Base-by-base conservation (phyloP, 2,113 vertebrate genomes). In the Macquaria australasica region DNA sequence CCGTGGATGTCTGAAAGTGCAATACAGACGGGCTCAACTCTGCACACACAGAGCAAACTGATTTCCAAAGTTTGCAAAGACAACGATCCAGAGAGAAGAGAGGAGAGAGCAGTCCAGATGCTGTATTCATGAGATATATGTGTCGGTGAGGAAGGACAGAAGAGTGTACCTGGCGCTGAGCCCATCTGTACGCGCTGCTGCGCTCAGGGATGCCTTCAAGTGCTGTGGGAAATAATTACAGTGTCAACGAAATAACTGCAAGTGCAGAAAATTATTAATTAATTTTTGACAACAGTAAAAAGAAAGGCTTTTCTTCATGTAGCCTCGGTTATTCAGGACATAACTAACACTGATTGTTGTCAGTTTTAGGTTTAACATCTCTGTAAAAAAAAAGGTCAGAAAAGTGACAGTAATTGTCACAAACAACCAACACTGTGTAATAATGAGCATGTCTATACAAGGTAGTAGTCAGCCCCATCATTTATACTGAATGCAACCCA, bases 171-270 rank as follows among this genome's bases (percentile, higher is more conserved):
- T 84, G 80, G 34, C 50, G 11, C 60, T 51, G 12, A 12, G 73
- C 6, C 45, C 3, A 50, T 20, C 62, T 60, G 31, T 23, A 16
- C 20, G 7, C 14, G 51, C 75, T 43, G 41, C 21, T 50, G 51
- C 58, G 37, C 51, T 68, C 70, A 3, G 12, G 45, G 82, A 16
- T 73, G 89, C 88, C 8, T 93, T 93, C 0, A 88, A 0, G 76
- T 45, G 45, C 79, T 31, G 58, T 66, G 4, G 71, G 86, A 83
- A 76, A 90, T 28, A 41, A 28, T 10, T 12, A 0, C 11, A 5
- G 23, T 3, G 6, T 43, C 51, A 78, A n/a, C 51, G 8, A 16
- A 39, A 64, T 12, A 68, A 8, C 21, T 48, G 11, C 20, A 14
- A 62, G 3, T 37, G 28, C 20, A 6, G 9, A n/a, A 10, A 53